Evolutionary conservation across 2,888 invertebrate genomes (phyloP), one percentile per base, ranked within the genome.

Genomic region (Lapara coniferarum): DNA sequence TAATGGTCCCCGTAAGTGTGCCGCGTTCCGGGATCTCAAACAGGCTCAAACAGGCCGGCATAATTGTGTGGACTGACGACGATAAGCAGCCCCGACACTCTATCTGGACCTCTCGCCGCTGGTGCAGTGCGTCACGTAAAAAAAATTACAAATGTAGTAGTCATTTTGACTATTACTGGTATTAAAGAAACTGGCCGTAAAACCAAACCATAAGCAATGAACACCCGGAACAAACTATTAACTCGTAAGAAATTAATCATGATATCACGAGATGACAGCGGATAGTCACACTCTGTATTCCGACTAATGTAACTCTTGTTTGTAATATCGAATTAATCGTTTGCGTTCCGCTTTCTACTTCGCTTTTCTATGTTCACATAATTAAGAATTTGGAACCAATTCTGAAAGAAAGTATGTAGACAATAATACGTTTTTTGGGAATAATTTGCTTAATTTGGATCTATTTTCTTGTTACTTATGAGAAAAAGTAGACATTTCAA

Each of bases 271-370:
- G 78, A 82, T 78, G 74, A 66, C 19, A 76, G 67, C 67, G 55
- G 82, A 83, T 84, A 80, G 83, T 82, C 77, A 82, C 81, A 80
- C 75, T 74, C 71, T 73, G 73, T 53, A 69, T 71, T n/a, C 67
- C 66, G 72, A 63, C 55, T 58, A 69, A 71, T 57, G 58, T 71
- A 55, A 74, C 74, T 83, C 82, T 79, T 80, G 82, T 80, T 78
- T 74, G 77, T 52, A 80, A 84, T 81, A 81, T 77, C 78, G 78
- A 84, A 87, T 84, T 87, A 87, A 88, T 85, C 85, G 83, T 81
- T 77, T 70, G 70, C 72, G 78, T 77, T 78, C 87, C 85, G 89
- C 89, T 89, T 87, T 89, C 89, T 89, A 77, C 66, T 57, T 56
- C 44, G 30, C n/a, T 44, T 59, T n/a, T 44, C 57, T 44, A 59